Conservation (phyloP, 2,888 invertebrate species). For the Limnephilus auricula region DNA sequence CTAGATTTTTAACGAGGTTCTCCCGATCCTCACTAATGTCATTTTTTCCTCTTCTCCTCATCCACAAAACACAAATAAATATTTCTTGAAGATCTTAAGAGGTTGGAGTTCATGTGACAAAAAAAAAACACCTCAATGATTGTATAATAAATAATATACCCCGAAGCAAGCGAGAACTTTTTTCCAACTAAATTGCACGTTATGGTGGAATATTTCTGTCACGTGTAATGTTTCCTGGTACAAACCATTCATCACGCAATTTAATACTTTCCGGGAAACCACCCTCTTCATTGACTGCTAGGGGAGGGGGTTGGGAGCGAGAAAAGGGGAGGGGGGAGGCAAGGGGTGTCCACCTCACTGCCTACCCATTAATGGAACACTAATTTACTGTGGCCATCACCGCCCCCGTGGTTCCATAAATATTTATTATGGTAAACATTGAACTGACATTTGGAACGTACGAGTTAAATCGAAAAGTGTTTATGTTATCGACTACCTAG, state of each 20-base stretch:
- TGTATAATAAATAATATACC: too few relatives aligned
- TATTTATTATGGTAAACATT: not conserved
- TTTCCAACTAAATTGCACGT: too few relatives aligned
- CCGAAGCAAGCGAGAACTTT: too few relatives aligned
- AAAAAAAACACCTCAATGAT: not conserved
- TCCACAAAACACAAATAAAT: not conserved
- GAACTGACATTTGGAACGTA: not conserved
- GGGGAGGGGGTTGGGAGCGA: not conserved
- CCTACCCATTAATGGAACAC: not conserved
- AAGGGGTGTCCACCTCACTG: not conserved
- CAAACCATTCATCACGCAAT: constrained; percentile 2
- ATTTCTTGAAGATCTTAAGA: not conserved
- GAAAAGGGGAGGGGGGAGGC: not conserved
- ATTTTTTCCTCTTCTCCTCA: not conserved
- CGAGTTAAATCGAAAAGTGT: not conserved
- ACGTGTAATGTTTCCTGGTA: not conserved
- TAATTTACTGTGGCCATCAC: not conserved
- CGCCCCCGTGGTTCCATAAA: not conserved
- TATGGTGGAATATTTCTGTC: not conserved
- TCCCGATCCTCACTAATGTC: not conserved
- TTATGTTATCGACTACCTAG: not conserved
- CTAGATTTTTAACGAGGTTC: too few relatives aligned
- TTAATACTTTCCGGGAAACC: not conserved
- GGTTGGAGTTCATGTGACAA: not conserved
- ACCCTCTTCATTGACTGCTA: not conserved